A percentile compares a stretch with the other conserved stretches of the same genome.
phyloP scores from a whole-genome alignment of 2,113 vertebrate genomes.

The Jacana jacana region DNA sequence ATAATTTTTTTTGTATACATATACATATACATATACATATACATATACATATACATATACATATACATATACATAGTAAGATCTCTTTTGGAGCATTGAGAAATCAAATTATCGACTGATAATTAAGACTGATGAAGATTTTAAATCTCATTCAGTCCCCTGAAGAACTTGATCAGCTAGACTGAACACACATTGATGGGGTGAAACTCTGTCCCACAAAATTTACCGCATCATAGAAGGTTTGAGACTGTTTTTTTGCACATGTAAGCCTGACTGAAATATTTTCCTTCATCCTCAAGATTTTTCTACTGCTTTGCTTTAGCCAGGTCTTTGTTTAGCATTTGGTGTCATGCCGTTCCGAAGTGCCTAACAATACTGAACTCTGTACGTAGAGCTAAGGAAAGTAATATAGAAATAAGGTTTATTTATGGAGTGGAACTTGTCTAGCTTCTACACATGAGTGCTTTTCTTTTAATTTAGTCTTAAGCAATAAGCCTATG shows the following conservation, averaged over 20 bases:
- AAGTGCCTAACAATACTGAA: neutral
- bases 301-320: neutral
- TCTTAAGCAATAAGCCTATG: neutral
- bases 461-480: neutral
- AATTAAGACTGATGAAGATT: neutral
- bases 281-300: neutral
- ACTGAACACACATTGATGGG: neutral
- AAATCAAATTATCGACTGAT: neutral
- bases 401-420: neutral
- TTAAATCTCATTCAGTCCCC: neutral
- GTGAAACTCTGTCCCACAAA: neutral
- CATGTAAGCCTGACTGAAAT: neutral
- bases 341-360: neutral
- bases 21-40: no score
- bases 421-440: neutral
- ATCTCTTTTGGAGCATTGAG: neutral
- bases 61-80: neutral
- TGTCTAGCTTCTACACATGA: neutral
- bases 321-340: neutral
- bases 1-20: neutral
- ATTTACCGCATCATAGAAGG: neutral
- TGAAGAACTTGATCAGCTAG: neutral
- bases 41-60: no score
- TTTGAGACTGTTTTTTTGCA: neutral
- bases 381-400: accelerated